Evolutionary conservation across 2,797 vertebrate species (phyloP).

Genomic region (Ctenosaura bakeri): DNA sequence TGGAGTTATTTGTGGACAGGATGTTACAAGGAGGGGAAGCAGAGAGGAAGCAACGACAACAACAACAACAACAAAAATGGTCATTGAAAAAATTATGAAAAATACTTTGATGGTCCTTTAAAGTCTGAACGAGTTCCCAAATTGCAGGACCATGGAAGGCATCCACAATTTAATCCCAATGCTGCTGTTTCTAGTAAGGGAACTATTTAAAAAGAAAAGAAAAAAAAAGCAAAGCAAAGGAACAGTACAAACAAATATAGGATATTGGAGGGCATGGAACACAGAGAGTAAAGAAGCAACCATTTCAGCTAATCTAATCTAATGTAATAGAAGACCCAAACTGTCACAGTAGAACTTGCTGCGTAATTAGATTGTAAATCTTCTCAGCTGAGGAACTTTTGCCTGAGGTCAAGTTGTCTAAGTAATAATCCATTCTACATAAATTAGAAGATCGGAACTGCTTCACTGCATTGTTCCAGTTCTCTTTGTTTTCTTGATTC

Average conservation of each 20-base stretch:
- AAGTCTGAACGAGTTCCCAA: conserved; percentile 64
- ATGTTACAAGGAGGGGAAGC: neutral
- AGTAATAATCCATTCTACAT: conserved; percentile 78
- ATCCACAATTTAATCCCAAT: conserved; percentile 23
- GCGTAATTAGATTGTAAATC: conserved; percentile 80
- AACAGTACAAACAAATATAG: conserved; percentile 57
- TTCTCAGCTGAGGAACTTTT: conserved; percentile 76
- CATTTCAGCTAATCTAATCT: conserved; percentile 70
- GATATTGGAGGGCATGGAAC: conserved; percentile 57
- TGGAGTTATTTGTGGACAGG: conserved; percentile 38
- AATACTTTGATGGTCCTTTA: conserved; percentile 67
- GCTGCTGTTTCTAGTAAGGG: conserved; percentile 37
- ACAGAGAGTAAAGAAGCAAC: conserved; percentile 62
- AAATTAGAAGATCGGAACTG: conserved; percentile 75
- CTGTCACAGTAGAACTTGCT: conserved; percentile 75
- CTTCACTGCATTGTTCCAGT: conserved; percentile 69
- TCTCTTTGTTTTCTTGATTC: conserved; percentile 60
- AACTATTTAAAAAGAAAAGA: conserved; percentile 35
- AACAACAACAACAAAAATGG: conserved; percentile 28
- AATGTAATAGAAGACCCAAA: conserved; percentile 76
- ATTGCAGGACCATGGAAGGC: conserved; percentile 28
- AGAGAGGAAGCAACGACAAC: conserved; percentile 43
- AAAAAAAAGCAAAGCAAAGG: conserved; percentile 10
- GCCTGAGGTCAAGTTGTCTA: conserved; percentile 73
- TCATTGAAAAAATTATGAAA: conserved; percentile 71